A percentile compares a stretch with the other conserved stretches of the same genome.
Evolutionary conservation across 2,113 vertebrate species (phyloP).

Genomic region (Cariama cristata): DNA sequence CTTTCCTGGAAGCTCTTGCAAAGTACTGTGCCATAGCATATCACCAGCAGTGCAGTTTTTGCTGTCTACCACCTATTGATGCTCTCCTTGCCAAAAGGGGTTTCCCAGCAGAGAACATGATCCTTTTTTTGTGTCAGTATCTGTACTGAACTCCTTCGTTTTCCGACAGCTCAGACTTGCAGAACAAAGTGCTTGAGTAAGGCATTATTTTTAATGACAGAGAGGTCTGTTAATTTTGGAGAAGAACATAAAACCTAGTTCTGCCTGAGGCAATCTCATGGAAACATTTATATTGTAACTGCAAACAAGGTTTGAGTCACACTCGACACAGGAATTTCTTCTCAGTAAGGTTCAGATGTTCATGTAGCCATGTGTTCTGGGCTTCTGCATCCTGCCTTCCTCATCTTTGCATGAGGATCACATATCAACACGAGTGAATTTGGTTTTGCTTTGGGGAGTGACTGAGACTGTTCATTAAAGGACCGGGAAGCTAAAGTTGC

Average conservation of each 20-base stretch:
- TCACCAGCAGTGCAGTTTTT: background rate
- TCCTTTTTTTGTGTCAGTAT: background rate
- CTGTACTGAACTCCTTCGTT: background rate
- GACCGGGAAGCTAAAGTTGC: fast-evolving
- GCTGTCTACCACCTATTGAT: too few species aligned
- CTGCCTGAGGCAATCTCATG: background rate
- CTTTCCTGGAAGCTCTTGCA: background rate
- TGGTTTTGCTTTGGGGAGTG: background rate
- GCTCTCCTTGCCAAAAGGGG: background rate
- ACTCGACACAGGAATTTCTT: background rate
- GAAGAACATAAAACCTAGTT: background rate
- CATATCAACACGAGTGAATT: background rate
- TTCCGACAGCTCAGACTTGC: background rate
- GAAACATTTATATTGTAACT: background rate
- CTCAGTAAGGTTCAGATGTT: background rate
- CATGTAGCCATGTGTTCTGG: background rate
- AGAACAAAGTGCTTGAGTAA: background rate
- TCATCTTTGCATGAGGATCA: background rate
- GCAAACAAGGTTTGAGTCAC: background rate
- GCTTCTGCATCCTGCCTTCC: background rate
- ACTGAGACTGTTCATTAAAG: background rate
- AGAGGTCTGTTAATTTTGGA: background rate
- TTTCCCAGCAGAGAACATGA: background rate
- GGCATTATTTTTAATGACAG: background rate
- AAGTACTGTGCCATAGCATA: background rate